Percentiles rank a stretch among this genome's conserved stretches.
phyloP scores from a whole-genome alignment of 2,888 invertebrate genomes.

The Orthonychiurus folsomi region DNA sequence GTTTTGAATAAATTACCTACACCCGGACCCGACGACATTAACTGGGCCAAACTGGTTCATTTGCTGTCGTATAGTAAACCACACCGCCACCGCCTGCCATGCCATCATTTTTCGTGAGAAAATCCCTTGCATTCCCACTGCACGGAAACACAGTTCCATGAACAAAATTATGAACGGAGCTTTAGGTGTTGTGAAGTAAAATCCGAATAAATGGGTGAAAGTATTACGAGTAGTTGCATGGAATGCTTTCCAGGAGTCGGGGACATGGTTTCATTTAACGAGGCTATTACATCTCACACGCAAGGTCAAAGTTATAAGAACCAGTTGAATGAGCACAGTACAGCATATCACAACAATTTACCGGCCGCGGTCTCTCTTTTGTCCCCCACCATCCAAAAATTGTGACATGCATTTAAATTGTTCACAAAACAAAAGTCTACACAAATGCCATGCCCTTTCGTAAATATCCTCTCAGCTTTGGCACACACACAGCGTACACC shows the following conservation, averaged over 20 bases:
- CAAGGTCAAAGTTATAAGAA: neutral
- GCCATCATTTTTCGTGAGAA: too few species aligned
- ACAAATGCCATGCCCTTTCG: neutral
- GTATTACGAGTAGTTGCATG: neutral
- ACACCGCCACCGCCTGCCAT: too few species aligned
- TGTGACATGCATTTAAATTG: slow-evolving; percentile 1
- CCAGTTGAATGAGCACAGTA: neutral
- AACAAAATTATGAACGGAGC: neutral
- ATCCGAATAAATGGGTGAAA: neutral
- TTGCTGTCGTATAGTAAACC: too few species aligned
- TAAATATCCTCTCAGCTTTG: too few species aligned
- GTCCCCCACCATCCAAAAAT: neutral
- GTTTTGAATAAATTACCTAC: too few species aligned
- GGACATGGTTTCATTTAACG: neutral
- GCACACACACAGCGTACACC: too few species aligned
- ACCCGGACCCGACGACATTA: too few species aligned
- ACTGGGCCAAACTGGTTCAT: too few species aligned
- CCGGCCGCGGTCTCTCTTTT: neutral
- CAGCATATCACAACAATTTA: neutral
- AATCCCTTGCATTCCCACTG: too few species aligned
- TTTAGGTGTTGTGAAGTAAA: neutral
- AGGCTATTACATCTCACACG: neutral
- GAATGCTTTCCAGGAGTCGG: neutral
- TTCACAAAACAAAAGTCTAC: neutral
- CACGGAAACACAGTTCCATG: neutral